Conservation (phyloP, 2,888 invertebrate genomes). For the Sialis fuliginosa region DNA sequence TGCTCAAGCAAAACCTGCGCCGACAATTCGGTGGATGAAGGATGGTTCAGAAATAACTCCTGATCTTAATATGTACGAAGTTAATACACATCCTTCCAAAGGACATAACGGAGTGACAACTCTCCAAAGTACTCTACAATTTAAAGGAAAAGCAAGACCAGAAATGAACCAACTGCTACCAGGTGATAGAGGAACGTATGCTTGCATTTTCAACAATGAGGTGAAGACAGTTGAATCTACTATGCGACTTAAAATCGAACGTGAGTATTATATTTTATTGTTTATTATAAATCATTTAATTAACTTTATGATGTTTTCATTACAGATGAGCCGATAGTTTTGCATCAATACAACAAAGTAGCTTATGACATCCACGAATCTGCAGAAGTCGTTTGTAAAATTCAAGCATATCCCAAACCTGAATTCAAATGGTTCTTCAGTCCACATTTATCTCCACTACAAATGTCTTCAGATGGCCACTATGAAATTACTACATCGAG, state of each 20-base stretch:
- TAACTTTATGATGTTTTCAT: conserved; percentile 8
- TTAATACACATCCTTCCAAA: conserved; percentile 59
- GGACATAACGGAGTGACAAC: conserved; percentile 63
- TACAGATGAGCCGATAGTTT: conserved; percentile 67
- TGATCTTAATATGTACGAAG: conserved; percentile 62
- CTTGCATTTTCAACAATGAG: conserved; percentile 78
- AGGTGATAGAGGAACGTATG: conserved; percentile 71
- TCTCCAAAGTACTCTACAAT: conserved; percentile 66
- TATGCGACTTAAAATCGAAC: conserved; percentile 83
- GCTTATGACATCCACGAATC: conserved; percentile 72
- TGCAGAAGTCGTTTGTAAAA: conserved; percentile 73
- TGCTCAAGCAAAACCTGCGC: conserved; percentile 77
- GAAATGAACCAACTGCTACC: conserved; percentile 61
- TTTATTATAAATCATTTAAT: neutral
- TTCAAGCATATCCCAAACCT: conserved; percentile 82
- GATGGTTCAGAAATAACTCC: conserved; percentile 64
- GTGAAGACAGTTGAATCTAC: conserved; percentile 74
- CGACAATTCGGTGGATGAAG: conserved; percentile 71
- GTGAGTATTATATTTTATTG: conserved; percentile 31
- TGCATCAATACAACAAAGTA: conserved; percentile 73
- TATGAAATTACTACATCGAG: conserved; percentile 69
- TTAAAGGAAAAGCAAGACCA: conserved; percentile 61
- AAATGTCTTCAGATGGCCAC: conserved; percentile 67
- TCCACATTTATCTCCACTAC: conserved; percentile 51
- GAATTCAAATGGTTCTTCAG: conserved; percentile 85